Conservation (phyloP, 92 coral and sea anemone genomes). For the Bergia sp. region DNA sequence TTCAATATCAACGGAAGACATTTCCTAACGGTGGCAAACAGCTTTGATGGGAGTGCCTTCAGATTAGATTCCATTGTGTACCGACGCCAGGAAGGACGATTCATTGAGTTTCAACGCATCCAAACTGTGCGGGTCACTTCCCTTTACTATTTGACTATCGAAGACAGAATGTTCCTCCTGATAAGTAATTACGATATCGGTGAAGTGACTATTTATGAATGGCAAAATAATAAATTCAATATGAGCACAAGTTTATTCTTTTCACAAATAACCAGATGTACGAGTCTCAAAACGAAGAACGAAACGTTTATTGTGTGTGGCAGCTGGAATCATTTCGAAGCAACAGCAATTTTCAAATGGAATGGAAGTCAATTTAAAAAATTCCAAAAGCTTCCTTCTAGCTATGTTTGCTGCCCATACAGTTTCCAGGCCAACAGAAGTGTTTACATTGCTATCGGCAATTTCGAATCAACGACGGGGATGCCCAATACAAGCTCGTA, state of each 20-base stretch:
- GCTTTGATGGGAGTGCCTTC: background rate
- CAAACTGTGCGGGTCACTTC: background rate
- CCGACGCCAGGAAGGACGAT: background rate
- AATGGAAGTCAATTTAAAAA: background rate
- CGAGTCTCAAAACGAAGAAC: background rate
- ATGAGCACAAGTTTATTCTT: background rate
- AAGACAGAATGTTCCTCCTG: background rate
- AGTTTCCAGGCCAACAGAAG: constrained; percentile 7
- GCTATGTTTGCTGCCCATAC: background rate
- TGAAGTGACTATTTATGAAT: background rate
- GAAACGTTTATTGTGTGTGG: background rate
- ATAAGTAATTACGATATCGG: background rate
- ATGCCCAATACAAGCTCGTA: background rate
- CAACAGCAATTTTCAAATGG: background rate
- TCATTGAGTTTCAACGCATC: background rate
- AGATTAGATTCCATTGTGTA: background rate
- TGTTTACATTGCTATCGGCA: background rate
- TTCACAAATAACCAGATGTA: background rate
- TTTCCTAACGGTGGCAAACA: background rate
- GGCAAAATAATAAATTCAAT: background rate
- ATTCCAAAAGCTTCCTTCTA: background rate
- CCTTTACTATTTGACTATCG: background rate
- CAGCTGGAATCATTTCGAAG: background rate
- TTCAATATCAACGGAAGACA: background rate
- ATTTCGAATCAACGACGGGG: background rate